phyloP scores from a whole-genome alignment of 2,797 vertebrate species.

The Eospalax fontanierii region DNA sequence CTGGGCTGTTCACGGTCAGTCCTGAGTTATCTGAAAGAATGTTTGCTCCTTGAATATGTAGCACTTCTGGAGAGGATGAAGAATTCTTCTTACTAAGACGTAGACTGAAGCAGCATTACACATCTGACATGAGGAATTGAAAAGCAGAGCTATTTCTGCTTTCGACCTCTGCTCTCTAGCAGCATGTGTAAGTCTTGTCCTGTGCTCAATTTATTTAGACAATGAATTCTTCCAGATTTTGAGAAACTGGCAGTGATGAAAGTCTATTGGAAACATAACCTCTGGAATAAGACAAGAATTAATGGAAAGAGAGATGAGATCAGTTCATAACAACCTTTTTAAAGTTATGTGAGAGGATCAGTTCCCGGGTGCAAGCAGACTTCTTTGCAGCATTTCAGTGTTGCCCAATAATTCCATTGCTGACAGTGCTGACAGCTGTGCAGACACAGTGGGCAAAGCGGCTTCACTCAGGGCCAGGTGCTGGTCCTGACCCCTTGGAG shows the following conservation, averaged over 20 bases:
- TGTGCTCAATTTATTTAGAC: slow-evolving; percentile 73
- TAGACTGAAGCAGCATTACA: slow-evolving; percentile 45
- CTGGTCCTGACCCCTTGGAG: neutral
- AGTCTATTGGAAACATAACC: slow-evolving; percentile 19
- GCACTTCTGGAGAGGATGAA: slow-evolving; percentile 49
- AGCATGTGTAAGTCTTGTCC: slow-evolving; percentile 9
- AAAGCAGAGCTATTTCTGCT: slow-evolving; percentile 70
- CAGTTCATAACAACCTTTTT: neutral
- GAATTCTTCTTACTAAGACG: slow-evolving; percentile 50
- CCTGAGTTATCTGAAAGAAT: slow-evolving; percentile 38
- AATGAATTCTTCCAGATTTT: slow-evolving; percentile 67
- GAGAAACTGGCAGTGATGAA: slow-evolving; percentile 70
- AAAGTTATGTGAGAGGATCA: slow-evolving; percentile 26
- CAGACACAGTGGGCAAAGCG: neutral
- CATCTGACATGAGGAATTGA: slow-evolving; percentile 51
- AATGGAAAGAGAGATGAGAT: neutral
- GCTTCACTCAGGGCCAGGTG: neutral
- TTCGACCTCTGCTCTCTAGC: slow-evolving; percentile 64
- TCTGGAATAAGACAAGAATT: slow-evolving; percentile 47
- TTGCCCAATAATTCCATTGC: neutral
- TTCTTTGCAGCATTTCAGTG: neutral
- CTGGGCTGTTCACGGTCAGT: neutral
- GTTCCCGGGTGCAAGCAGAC: neutral
- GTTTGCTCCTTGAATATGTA: slow-evolving; percentile 56
- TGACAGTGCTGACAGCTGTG: neutral